Conservation (phyloP, 2,797 vertebrate species). For the Amblyopsis hoosieri region DNA sequence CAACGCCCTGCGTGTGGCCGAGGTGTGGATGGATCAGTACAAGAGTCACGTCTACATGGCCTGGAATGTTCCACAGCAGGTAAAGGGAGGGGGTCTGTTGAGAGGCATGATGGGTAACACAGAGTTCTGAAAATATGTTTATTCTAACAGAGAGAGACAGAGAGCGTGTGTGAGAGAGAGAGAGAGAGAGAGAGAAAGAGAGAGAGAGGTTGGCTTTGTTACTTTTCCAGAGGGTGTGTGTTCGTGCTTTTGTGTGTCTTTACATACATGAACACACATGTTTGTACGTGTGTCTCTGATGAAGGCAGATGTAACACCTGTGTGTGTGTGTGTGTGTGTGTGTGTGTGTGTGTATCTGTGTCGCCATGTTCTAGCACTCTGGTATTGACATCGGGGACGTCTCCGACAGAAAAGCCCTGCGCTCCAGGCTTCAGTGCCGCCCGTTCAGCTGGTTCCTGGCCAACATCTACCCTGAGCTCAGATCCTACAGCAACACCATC, state of each 20-base stretch:
- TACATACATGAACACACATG: too few species aligned
- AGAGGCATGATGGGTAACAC: too few species aligned
- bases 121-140: too few species aligned
- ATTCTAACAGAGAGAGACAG: too few species aligned
- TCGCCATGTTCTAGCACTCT: slow-evolving; percentile 78
- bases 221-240: too few species aligned
- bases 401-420: slow-evolving; percentile 86
- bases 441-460: slow-evolving; percentile 95
- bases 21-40: slow-evolving; percentile 98
- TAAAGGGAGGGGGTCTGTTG: slow-evolving; percentile 36
- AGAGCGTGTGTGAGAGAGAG: too few species aligned
- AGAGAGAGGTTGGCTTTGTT: too few species aligned
- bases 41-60: slow-evolving; percentile 98
- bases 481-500: slow-evolving; percentile 88
- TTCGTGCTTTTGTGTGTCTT: not conserved
- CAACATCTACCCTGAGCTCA: slow-evolving; percentile 93
- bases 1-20: slow-evolving; percentile 91
- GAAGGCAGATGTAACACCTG: too few species aligned
- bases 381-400: slow-evolving; percentile 94
- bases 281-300: not conserved
- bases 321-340: not conserved
- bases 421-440: slow-evolving; percentile 88
- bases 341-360: not conserved
- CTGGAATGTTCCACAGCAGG: slow-evolving; percentile 95
- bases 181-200: too few species aligned